Evolutionary conservation across 2,113 vertebrate genomes (phyloP).

Genomic region (Pao palembangensis): DNA sequence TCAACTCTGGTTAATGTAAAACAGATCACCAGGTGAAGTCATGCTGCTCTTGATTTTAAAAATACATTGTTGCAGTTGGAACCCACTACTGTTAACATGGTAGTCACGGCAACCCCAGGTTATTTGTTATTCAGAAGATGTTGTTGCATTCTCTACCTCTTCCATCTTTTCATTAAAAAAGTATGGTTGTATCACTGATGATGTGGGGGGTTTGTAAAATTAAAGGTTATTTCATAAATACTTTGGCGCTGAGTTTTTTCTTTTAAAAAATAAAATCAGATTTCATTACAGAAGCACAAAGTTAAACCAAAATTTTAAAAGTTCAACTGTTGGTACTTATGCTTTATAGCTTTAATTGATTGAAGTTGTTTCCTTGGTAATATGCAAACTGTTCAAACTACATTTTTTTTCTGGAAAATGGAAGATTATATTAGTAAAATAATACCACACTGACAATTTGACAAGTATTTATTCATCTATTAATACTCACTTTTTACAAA

Average conservation of each 20-base stretch:
- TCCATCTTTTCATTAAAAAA: not conserved
- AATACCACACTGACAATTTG: slow-evolving; percentile 18
- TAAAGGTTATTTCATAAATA: slow-evolving; percentile 37
- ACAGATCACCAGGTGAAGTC: not conserved
- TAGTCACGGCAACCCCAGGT: not conserved
- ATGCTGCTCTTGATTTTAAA: not conserved
- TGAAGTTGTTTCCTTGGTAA: too few relatives aligned
- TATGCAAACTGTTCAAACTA: too few relatives aligned
- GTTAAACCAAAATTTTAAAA: too few relatives aligned
- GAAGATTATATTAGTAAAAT: not conserved
- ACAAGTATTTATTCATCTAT: slow-evolving; percentile 52
- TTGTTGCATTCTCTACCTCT: too few relatives aligned
- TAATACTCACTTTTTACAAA: slow-evolving; percentile 62
- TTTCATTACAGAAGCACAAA: too few relatives aligned
- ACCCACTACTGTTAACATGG: not conserved
- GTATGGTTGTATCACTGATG: slow-evolving; percentile 25
- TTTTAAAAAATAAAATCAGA: not conserved
- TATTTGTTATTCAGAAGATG: not conserved
- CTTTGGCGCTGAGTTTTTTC: not conserved
- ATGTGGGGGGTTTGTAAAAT: slow-evolving; percentile 37
- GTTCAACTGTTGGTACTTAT: too few relatives aligned
- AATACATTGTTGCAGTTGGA: not conserved
- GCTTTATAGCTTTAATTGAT: too few relatives aligned
- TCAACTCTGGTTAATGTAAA: too few relatives aligned
- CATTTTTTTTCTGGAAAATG: not conserved